Evolutionary conservation across 1,140 invertebrate genomes (phyloP).

Genomic region (Colletes latitarsis): DNA sequence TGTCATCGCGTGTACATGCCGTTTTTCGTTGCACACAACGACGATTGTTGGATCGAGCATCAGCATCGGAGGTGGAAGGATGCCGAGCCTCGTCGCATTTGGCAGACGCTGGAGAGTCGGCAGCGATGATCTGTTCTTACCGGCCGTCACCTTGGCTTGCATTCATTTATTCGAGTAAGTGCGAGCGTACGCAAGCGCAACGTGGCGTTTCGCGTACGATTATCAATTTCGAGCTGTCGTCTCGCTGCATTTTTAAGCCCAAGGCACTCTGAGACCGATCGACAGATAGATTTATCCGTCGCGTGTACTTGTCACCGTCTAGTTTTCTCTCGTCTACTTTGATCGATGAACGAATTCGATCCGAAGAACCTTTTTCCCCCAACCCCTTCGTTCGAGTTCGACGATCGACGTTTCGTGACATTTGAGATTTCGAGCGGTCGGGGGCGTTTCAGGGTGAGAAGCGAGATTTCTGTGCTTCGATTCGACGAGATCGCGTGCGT

Average conservation of each 20-base stretch:
- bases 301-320: too few species aligned
- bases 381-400: neutral
- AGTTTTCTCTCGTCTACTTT: neutral
- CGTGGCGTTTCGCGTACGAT: neutral
- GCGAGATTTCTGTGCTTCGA: neutral
- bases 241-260: neutral
- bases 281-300: conserved; percentile 2
- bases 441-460: neutral
- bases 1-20: conserved; percentile 32
- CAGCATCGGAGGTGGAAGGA: conserved; percentile 68
- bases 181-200: neutral
- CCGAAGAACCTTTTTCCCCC: too few species aligned
- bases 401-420: conserved; percentile 17
- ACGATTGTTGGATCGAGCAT: conserved; percentile 10
- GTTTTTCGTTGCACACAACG: neutral
- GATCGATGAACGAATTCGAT: conserved; percentile 13
- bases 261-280: neutral
- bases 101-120: conserved; percentile 91
- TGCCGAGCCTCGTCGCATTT: conserved; percentile 93
- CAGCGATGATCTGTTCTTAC: conserved; percentile 92
- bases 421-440: neutral
- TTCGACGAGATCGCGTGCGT: neutral
- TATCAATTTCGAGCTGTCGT: neutral
- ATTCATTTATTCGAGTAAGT: conserved; percentile 89
- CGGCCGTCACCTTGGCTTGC: conserved; percentile 86